A percentile compares a stretch with the other conserved stretches of the same genome.
These are phyloP conservation scores for Halictus quadricinctus DNA, from an alignment of 2,888 invertebrate genomes.

Conservation along the genomic window DNA sequence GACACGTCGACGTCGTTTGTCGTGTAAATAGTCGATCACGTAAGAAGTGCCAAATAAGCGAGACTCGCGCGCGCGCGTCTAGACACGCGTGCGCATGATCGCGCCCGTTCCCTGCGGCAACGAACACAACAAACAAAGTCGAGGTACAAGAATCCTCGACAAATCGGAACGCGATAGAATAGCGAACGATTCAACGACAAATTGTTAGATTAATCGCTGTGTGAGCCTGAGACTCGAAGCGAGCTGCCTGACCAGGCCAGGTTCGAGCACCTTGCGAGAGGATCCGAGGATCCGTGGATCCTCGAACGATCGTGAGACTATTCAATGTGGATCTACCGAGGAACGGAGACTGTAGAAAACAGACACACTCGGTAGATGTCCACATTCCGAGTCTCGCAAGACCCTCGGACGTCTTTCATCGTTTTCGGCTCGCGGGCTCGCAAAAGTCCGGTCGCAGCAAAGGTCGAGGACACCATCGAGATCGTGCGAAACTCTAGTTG, in stretches of 20 bases:
- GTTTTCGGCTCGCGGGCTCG: neutral
- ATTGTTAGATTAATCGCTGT: slow-evolving; percentile 19
- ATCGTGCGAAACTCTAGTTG: slow-evolving; percentile 3
- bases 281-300: neutral
- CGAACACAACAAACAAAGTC: neutral
- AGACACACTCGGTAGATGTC: neutral
- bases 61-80: slow-evolving; percentile 13
- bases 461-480: neutral
- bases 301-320: neutral
- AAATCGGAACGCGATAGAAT: slow-evolving; percentile 24
- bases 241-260: neutral
- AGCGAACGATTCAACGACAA: slow-evolving; percentile 25
- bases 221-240: slow-evolving; percentile 1
- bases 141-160: neutral
- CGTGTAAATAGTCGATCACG: slow-evolving; percentile 66
- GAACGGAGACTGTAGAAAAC: neutral
- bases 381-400: neutral
- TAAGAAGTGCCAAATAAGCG: slow-evolving; percentile 69
- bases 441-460: neutral
- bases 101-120: slow-evolving; percentile 33
- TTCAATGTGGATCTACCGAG: neutral
- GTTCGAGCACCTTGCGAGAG: neutral
- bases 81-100: slow-evolving; percentile 20
- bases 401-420: too few species aligned
- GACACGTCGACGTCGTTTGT: slow-evolving; percentile 19